Percentiles rank a stretch among this genome's conserved stretches.
phyloP scores from a whole-genome alignment of 2,113 vertebrate genomes.

The Eclectus roratus region DNA sequence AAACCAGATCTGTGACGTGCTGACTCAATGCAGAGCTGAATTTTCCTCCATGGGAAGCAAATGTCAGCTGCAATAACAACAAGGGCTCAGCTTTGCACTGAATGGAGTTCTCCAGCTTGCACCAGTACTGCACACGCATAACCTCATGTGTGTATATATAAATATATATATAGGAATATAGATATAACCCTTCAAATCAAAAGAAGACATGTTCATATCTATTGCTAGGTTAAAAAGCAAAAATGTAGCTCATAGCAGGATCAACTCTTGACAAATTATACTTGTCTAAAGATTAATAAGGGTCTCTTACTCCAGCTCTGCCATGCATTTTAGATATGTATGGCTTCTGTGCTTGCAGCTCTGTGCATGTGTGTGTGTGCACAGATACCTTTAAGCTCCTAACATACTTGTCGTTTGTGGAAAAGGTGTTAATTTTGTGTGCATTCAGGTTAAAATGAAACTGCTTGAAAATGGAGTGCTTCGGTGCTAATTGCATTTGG shows the following conservation, averaged over 20 bases:
- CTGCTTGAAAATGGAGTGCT: neutral
- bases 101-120: neutral
- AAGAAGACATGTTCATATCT: neutral
- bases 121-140: rapidly evolving
- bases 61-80: neutral
- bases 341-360: neutral
- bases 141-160: neutral
- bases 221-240: neutral
- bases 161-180: neutral
- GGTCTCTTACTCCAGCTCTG: neutral
- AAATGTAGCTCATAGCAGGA: neutral
- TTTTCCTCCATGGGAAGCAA: neutral
- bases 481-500: neutral
- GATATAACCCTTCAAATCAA: neutral
- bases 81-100: neutral
- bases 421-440: neutral
- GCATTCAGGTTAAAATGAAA: neutral
- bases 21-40: neutral
- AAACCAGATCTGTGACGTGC: neutral
- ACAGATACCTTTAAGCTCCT: neutral
- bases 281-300: neutral
- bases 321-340: neutral
- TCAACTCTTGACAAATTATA: neutral
- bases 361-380: neutral
- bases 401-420: neutral